These are phyloP conservation scores for Eumerus sabulonum DNA, from an alignment of 2,888 invertebrate species.

Conservation along the genomic window DNA sequence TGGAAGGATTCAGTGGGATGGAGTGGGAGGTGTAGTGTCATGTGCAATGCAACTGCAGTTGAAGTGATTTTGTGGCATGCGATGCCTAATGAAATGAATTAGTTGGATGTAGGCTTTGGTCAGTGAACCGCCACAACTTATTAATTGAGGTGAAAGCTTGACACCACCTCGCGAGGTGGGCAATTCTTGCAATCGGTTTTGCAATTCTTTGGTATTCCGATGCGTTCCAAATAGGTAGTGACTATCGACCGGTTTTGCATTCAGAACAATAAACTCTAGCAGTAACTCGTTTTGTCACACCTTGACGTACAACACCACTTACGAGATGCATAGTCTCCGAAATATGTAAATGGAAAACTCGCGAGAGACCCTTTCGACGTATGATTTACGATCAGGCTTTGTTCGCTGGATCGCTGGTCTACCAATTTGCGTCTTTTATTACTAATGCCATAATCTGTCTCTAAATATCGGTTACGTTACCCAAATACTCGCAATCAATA, in stretches of 20 bases:
- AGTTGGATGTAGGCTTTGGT: slow-evolving; percentile 64
- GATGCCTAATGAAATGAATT: slow-evolving; percentile 68
- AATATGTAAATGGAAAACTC: slow-evolving; percentile 37
- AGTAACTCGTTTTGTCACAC: too few species aligned
- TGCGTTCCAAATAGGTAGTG: too few species aligned
- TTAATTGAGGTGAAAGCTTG: slow-evolving; percentile 67
- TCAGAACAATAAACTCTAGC: too few species aligned
- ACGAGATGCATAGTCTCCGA: slow-evolving; percentile 44
- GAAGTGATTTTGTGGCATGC: slow-evolving; percentile 48
- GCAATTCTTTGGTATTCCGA: too few species aligned
- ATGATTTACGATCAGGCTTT: not conserved
- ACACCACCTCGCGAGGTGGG: slow-evolving; percentile 44
- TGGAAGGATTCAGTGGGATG: slow-evolving; percentile 34
- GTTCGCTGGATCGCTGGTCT: slow-evolving; percentile 34
- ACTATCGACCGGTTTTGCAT: too few species aligned
- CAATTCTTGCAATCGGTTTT: not conserved
- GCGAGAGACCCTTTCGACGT: slow-evolving; percentile 25
- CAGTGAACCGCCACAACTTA: slow-evolving; percentile 67
- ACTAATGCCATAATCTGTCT: slow-evolving; percentile 59
- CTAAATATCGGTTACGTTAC: slow-evolving; percentile 33
- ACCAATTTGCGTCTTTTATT: slow-evolving; percentile 58
- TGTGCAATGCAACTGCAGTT: slow-evolving; percentile 45
- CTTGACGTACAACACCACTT: slow-evolving; percentile 32
- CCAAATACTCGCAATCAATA: slow-evolving; percentile 48
- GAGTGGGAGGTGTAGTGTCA: slow-evolving; percentile 28